A percentile compares a stretch with the other conserved stretches of the same genome.
phyloP scores from a whole-genome alignment of 2,113 vertebrate species.

The Odocoileus virginianus region DNA sequence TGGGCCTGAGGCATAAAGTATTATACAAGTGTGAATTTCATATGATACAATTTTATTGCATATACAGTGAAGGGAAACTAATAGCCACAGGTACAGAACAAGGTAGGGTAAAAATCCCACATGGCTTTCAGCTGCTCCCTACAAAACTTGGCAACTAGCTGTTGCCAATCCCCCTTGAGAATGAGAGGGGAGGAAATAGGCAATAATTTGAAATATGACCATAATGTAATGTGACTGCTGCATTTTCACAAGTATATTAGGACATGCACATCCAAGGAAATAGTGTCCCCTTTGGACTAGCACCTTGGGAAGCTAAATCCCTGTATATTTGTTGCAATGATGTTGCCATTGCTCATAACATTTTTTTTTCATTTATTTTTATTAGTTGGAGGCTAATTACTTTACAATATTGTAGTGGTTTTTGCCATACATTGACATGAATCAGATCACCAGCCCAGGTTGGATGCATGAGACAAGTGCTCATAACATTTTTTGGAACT shows the following conservation, averaged over 20 bases:
- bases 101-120: neutral
- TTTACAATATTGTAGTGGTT: no score
- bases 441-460: no score
- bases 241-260: conserved; percentile 44
- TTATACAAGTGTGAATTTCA: neutral
- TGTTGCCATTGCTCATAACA: conserved; percentile 8
- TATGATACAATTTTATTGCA: conserved; percentile 1
- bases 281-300: conserved; percentile 26
- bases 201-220: conserved; percentile 46
- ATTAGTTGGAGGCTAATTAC: no score
- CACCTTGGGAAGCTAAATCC: conserved; percentile 18
- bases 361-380: neutral
- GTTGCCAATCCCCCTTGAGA: conserved; percentile 20
- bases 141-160: conserved; percentile 35
- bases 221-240: conserved; percentile 9
- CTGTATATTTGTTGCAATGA: neutral
- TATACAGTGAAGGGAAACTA: conserved; percentile 24
- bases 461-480: neutral
- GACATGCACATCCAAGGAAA: neutral
- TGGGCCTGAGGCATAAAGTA: neutral
- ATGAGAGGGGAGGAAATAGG: conserved; percentile 27
- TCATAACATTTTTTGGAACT: conserved; percentile 22
- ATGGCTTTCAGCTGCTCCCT: conserved; percentile 41
- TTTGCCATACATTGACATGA: no score
- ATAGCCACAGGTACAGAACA: neutral